Base-by-base conservation (phyloP, 64 coral and sea anemone species). In the Porites australiensis region DNA sequence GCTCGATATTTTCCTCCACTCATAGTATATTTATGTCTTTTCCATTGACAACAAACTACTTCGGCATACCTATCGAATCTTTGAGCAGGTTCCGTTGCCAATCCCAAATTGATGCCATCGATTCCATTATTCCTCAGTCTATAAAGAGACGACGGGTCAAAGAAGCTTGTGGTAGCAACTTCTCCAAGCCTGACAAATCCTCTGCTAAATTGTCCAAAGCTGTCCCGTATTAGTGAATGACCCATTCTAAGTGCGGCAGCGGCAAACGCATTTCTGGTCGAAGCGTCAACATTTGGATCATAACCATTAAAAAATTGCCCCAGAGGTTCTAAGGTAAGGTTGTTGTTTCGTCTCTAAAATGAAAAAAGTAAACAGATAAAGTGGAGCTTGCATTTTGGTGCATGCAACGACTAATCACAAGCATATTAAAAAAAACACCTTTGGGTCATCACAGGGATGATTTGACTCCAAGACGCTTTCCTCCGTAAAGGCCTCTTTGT, bases 201-300 rank as follows among this genome's bases (percentile, higher is more conserved):
- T 61, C 27, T 80, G 27, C 27, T 80, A 23, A 80, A 80, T 20
- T 80, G 77, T 60, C 77, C 77, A 37, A 80, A 80, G 44, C 27
- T 80, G 20, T 80, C 77, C 77, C 77, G 64, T 15, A 94, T 63
- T 69, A 94, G 62, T 18, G 86, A 89, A 70, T 94, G 92, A 2
- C 92, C 92, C 63, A 94, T 89, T 44, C 92, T 87, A 70, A 82
- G 84, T 0, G 86, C 92, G 68, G 92, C 86, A 10, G 86, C 59
- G 8, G 86, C 86, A 51, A 94, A 94, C 19, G 86, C 20, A 8
- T 80, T 80, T 9, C 12, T 37, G 10, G 77, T 80, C 10, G 77
- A 59, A 3, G 53, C 54, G 55, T 80, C 77, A 2, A 12, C 22
- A 5, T 80, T 61, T 80, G 77, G 23, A 80, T 80, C 77, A 57